Evolutionary conservation across 1,140 invertebrate species (phyloP).

Genomic region (Acromyrmex heyeri): DNA sequence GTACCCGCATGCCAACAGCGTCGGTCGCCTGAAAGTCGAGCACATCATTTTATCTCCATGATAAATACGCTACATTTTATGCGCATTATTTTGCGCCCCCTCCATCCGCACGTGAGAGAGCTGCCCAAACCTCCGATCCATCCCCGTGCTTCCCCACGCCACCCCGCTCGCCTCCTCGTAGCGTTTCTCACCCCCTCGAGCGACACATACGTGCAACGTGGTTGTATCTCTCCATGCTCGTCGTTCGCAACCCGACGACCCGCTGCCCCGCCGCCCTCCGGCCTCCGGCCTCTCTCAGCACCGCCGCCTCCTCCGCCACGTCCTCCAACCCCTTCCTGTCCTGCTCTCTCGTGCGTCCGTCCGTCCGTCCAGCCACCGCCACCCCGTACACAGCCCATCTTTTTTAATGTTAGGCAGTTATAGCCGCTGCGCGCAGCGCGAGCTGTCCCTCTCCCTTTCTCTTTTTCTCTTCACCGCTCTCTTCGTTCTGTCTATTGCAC

Average conservation of each 20-base stretch:
- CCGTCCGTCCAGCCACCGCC: conserved; percentile 70
- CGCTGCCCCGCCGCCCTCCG: conserved; percentile 53
- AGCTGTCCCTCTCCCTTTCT: conserved; percentile 60
- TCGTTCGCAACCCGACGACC: conserved; percentile 74
- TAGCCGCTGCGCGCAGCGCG: conserved; percentile 82
- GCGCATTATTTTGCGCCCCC: conserved; percentile 85
- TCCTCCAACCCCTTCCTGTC: conserved; percentile 70
- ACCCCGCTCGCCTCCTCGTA: conserved; percentile 60
- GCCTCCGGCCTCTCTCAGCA: conserved; percentile 69
- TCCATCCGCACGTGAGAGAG: conserved; percentile 65
- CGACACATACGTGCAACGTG: conserved; percentile 76
- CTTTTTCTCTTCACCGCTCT: conserved; percentile 23
- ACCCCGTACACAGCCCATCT: conserved; percentile 86
- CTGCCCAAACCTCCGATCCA: conserved; percentile 63
- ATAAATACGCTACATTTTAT: conserved; percentile 87
- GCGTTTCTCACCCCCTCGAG: conserved; percentile 70
- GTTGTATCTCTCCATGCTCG: conserved; percentile 77
- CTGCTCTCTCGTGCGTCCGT: conserved; percentile 71
- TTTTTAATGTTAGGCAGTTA: conserved; percentile 87
- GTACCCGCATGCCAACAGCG: conserved; percentile 78
- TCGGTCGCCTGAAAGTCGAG: conserved; percentile 83
- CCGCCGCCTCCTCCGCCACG: conserved; percentile 70
- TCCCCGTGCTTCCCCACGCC: conserved; percentile 31
- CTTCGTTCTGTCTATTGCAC: background rate
- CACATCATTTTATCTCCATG: conserved; percentile 86